phyloP scores from a whole-genome alignment of 2,113 vertebrate species.

The Lepidothrix coronata region DNA sequence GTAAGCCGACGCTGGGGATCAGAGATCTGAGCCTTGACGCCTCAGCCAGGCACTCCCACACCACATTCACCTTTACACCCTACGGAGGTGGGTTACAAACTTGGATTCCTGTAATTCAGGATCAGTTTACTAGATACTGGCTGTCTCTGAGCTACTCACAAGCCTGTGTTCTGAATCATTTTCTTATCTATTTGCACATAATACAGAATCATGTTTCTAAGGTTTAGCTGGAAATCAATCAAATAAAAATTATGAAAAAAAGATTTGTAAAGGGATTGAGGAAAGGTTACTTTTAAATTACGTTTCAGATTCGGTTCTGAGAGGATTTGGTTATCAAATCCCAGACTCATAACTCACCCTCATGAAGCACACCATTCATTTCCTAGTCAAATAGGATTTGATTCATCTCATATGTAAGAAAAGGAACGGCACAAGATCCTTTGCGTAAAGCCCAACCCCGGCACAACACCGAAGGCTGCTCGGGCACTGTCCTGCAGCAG shows the following conservation, averaged over 20 bases:
- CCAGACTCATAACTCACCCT: conserved; percentile 54
- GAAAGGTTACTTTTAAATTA: conserved; percentile 69
- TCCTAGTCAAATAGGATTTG: conserved; percentile 56
- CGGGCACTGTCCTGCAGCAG: neutral
- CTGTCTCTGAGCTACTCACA: neutral
- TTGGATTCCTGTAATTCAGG: neutral
- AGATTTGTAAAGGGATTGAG: conserved; percentile 63
- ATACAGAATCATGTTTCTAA: conserved; percentile 38
- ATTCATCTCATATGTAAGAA: conserved; percentile 15
- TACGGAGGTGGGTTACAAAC: neutral
- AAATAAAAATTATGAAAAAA: conserved; percentile 64
- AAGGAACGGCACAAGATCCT: neutral
- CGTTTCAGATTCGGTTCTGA: conserved; percentile 58
- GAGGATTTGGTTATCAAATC: conserved; percentile 69
- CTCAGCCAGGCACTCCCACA: neutral
- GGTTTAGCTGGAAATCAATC: conserved; percentile 57
- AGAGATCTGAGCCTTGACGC: neutral
- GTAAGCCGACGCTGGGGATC: fast-evolving
- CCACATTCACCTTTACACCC: neutral
- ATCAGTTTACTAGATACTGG: conserved; percentile 22
- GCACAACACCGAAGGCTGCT: fast-evolving
- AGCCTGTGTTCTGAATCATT: conserved; percentile 23
- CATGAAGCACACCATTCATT: conserved; percentile 37
- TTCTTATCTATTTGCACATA: conserved; percentile 55
- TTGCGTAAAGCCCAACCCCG: neutral